phyloP scores from a whole-genome alignment of 2,888 invertebrate species.

The Congeria kusceri region DNA sequence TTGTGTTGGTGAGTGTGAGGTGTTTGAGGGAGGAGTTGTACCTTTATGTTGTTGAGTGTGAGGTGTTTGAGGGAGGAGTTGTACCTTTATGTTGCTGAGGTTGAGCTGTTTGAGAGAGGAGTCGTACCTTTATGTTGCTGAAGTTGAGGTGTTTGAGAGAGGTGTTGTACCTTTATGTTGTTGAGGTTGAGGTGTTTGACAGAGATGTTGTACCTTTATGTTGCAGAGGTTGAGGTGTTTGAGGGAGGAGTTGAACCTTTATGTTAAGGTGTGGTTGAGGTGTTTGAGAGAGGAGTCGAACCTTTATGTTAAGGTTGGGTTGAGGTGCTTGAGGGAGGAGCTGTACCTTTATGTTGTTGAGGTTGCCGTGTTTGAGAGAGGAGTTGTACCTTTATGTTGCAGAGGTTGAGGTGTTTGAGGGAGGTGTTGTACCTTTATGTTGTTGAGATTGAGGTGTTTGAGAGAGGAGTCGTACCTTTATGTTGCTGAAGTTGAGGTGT shows the following conservation, averaged over 20 bases:
- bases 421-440: constrained; percentile 94
- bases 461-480: constrained; percentile 64
- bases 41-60: background rate
- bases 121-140: background rate
- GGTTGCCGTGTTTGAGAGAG: constrained; percentile 92
- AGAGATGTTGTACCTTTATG: constrained; percentile 24
- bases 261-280: constrained; percentile 99
- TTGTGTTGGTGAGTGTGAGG: constrained; percentile 99
- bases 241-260: constrained; percentile 89
- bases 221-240: too few relatives aligned
- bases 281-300: too few relatives aligned
- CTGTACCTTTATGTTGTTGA: constrained; percentile 14
- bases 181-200: constrained; percentile 97
- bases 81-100: constrained; percentile 83
- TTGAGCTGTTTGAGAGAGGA: constrained; percentile 90
- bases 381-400: background rate
- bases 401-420: background rate
- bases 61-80: background rate
- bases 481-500: too few relatives aligned
- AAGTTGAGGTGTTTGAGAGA: background rate
- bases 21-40: too few relatives aligned
- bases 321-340: background rate
- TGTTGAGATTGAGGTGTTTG: constrained; percentile 98
- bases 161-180: constrained; percentile 95
- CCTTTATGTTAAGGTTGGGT: constrained; percentile 76